Conservation (phyloP, 2,888 invertebrate genomes). For the Colostygia pectinataria region DNA sequence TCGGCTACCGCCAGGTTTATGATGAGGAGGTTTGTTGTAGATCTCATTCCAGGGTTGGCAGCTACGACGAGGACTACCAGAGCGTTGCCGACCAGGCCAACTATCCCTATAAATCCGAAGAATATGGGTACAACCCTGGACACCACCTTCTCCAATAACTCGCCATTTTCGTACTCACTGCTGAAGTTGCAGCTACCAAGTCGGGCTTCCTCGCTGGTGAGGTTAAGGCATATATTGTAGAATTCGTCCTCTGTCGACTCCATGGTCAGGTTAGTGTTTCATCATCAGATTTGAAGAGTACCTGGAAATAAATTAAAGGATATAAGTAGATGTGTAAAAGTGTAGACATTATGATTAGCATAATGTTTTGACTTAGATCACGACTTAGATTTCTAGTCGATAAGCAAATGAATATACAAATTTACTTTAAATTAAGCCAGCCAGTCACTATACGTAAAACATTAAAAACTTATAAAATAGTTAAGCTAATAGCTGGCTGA, state of each 20-base stretch:
- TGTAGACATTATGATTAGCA: neutral
- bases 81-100: conserved; percentile 95
- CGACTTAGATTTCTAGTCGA: too few species aligned
- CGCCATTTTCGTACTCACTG: conserved; percentile 73
- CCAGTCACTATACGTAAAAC: too few species aligned
- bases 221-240: conserved; percentile 69
- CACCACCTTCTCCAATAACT: conserved; percentile 85
- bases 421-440: too few species aligned
- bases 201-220: conserved; percentile 62
- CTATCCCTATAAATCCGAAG: conserved; percentile 92
- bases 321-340: neutral
- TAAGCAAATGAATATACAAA: too few species aligned
- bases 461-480: too few species aligned
- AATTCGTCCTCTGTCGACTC: conserved; percentile 73
- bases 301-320: conserved; percentile 22
- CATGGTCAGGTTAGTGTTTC: conserved; percentile 55
- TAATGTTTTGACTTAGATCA: too few species aligned
- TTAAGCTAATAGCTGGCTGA: too few species aligned
- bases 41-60: conserved; percentile 95
- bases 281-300: conserved; percentile 30
- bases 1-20: conserved; percentile 96
- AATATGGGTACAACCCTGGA: conserved; percentile 90
- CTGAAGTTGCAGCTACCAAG: conserved; percentile 67
- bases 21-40: conserved; percentile 95
- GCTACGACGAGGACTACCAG: conserved; percentile 94